Evolutionary conservation across 2,113 vertebrate genomes (phyloP).

Genomic region (Aspidoscelis tigris): DNA sequence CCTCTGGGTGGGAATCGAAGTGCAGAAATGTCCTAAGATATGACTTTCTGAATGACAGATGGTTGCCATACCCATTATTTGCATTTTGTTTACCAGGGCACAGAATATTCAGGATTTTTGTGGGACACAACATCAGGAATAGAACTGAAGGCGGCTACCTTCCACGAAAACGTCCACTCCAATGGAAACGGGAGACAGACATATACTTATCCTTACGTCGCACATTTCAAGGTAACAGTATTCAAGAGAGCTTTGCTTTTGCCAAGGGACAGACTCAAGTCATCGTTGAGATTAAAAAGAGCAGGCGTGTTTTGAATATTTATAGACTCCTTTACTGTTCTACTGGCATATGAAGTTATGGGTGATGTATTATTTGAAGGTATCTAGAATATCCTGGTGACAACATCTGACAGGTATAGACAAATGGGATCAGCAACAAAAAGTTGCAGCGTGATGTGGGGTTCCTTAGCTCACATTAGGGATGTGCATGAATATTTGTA

Average conservation of each 20-base stretch:
- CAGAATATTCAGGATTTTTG: slow-evolving; percentile 87
- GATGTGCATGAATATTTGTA: too few relatives aligned
- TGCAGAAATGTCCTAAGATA: too few relatives aligned
- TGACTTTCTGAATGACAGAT: not conserved
- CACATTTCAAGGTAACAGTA: slow-evolving; percentile 84
- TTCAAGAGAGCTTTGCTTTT: not conserved
- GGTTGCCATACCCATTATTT: not conserved
- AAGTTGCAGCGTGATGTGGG: not conserved
- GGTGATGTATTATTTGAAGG: not conserved
- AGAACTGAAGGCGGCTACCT: slow-evolving; percentile 80
- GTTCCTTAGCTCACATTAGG: not conserved
- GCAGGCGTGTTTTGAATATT: not conserved
- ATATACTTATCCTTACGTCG: slow-evolving; percentile 78
- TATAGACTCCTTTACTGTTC: not conserved
- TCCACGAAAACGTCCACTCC: slow-evolving; percentile 73
- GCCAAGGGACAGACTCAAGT: not conserved
- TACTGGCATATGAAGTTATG: not conserved
- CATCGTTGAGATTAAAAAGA: not conserved
- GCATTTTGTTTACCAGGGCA: slow-evolving; percentile 71
- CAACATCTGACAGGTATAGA: not conserved
- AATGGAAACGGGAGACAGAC: slow-evolving; percentile 82
- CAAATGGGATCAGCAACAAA: too few relatives aligned
- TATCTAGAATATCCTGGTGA: not conserved
- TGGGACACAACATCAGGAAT: slow-evolving; percentile 88
- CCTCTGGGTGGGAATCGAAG: too few relatives aligned